Base-by-base conservation (phyloP, 2,888 invertebrate species). In the Pyrrhia umbra region DNA sequence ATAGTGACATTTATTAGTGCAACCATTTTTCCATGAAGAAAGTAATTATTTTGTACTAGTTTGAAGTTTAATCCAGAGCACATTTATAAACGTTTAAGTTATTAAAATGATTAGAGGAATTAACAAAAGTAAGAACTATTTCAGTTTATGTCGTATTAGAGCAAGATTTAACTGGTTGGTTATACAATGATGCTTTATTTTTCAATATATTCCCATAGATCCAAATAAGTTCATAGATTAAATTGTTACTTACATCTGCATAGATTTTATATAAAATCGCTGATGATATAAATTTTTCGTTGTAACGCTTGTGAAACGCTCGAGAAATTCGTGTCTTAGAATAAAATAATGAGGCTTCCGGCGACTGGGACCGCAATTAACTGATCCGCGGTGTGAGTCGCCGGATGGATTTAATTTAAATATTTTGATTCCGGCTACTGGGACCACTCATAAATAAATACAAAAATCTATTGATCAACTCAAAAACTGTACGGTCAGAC, bases 131-230 rank as follows among this genome's bases (percentile, higher is more conserved):
- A 16, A 23, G 27, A 46, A 13, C 46, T 6, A 0, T 16, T 21
- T 16, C n/a, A n/a, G 20, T 39, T 21, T 6, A 18, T 13, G 15
- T 2, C 2, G 5, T 23, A 20, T 16, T 16, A 25, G n/a, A 18
- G 18, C 20, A 8, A 18, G 8, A 20, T 15, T 40, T 40, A 47
- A 2, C 20, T 52, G 20, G 20, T 13, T 45, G 15, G 2, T 34
- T 47, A 10, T 10, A 21, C n/a, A 47, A 42, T 47, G 21, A 42
- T 37, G 15, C 0, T 49, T 49, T 21, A 16, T 62, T 42, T 47
- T 13, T 8, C 10, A 50, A 37, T 50, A 0, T 46, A 10, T 3
- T 3, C 10, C 16, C 37, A 23, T 21, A 13, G 13, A 2, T 27
- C 2, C 13, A 30, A 5, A 8, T 30, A 13, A 30, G 27, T 2